Base-by-base conservation (phyloP, 2,888 invertebrate species). In the Lasioglossum villosulum region DNA sequence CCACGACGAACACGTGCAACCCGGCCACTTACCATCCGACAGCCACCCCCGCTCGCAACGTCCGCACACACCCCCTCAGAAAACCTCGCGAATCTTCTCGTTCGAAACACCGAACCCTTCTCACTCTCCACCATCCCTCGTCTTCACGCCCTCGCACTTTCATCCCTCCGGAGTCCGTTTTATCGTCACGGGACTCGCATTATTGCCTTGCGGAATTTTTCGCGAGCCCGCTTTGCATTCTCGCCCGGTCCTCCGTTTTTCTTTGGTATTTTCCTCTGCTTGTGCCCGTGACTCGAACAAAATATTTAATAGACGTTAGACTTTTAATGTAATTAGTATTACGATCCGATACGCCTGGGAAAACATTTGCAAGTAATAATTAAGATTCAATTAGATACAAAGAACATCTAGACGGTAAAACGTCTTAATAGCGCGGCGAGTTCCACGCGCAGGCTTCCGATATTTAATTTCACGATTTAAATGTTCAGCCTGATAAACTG, bases 1-100 rank as follows among this genome's bases (percentile, higher is more conserved):
- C 19, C 70, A 10, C 84, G 48, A 16, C 30, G 66, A 52, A 76
- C 84, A 52, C 80, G 75, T 27, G 52, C 70, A 34, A 23, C 23
- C 23, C 34, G 68, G 37, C 68, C 68, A 68, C 68, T 68, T 68
- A 68, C n/a, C 68, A 27, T 16, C 66, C 16, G 14, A 8, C 16
- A 5, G 19, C 16, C 66, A 19, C 6, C 34, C 2, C 4, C 45
- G 16, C 45, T 45, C 16, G 45, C 45, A 45, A 16, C 45, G 16
- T 1, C 45, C 5, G 14, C 30, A 2, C 12, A 14, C 59, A 59
- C 27, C 12, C 27, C 14, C 27, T 14, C 14, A 5, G n/a, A 27
- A 27, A 27, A 27, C 30, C 66, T 19, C 8, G 30, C 66, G 19
- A 30, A 66, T 66, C 63, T 34, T 1, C 63, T 66, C 34, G 34